phyloP scores from a whole-genome alignment of 2,113 vertebrate species.

The Barnardius zonarius region DNA sequence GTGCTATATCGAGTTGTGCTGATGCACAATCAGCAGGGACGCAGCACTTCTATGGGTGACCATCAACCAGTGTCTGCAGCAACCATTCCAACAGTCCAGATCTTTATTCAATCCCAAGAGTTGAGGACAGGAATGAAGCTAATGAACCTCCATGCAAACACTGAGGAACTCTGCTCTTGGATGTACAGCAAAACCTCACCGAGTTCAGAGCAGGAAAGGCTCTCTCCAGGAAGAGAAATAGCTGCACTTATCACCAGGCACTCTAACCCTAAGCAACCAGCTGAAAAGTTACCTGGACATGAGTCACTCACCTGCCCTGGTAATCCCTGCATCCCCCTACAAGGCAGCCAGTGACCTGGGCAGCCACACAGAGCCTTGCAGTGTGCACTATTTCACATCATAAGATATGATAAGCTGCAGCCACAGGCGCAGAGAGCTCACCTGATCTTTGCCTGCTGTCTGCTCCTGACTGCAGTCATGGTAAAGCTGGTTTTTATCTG shows the following conservation, averaged over 20 bases:
- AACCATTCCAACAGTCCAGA: background rate
- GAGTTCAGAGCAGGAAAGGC: background rate
- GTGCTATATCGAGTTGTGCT: background rate
- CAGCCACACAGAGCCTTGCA: background rate
- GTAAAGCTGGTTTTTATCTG: background rate
- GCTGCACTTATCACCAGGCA: background rate
- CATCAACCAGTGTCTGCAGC: background rate
- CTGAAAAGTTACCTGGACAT: background rate
- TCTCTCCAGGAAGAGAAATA: background rate
- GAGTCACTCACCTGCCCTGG: background rate
- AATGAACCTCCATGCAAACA: background rate
- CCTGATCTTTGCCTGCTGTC: background rate
- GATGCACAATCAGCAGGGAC: background rate
- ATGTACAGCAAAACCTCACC: background rate
- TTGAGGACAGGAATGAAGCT: background rate
- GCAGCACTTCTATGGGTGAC: rapidly evolving
- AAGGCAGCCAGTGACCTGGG: background rate
- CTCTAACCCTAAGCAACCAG: background rate
- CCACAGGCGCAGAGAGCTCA: background rate
- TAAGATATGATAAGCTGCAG: background rate
- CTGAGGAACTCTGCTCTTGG: background rate
- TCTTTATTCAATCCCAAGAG: background rate
- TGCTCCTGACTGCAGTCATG: background rate
- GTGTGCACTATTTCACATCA: background rate
- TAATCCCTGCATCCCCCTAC: background rate